Conservation (phyloP, 2,888 invertebrate species). For the Cephus runcator region DNA sequence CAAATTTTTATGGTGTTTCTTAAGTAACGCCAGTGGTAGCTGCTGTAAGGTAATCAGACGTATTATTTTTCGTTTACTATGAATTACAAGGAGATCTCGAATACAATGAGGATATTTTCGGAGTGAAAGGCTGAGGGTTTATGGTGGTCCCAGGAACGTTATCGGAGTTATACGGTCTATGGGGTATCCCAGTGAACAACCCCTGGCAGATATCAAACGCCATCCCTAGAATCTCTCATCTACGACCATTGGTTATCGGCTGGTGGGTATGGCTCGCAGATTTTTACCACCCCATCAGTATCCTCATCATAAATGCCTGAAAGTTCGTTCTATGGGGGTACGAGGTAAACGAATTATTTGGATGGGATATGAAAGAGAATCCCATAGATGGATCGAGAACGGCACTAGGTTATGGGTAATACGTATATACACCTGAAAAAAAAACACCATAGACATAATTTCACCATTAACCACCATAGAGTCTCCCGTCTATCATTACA, state of each 20-base stretch:
- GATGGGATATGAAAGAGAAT: too few species aligned
- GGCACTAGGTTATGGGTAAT: too few species aligned
- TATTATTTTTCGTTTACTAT: not conserved
- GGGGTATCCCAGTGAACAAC: constrained; percentile 36
- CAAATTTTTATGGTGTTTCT: too few species aligned
- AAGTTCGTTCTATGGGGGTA: too few species aligned
- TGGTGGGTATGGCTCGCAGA: constrained; percentile 28
- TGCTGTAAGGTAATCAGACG: too few species aligned
- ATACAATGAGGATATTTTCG: not conserved
- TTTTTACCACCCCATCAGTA: constrained; percentile 27
- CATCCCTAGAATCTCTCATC: constrained; percentile 19
- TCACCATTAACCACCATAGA: too few species aligned
- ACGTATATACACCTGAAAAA: too few species aligned
- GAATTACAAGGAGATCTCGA: not conserved
- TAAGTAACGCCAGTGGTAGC: too few species aligned
- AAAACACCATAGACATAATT: too few species aligned
- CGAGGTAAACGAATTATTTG: too few species aligned
- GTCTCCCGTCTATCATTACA: too few species aligned
- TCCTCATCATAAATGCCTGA: not conserved
- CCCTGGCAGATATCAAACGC: constrained; percentile 40
- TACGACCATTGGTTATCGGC: constrained; percentile 31
- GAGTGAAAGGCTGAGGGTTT: constrained; percentile 44
- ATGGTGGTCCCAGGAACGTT: constrained; percentile 40
- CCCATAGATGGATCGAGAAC: too few species aligned
- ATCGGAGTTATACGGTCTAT: constrained; percentile 48